Conservation (phyloP, 2,888 invertebrate genomes). For the Ophioninae sp. region DNA sequence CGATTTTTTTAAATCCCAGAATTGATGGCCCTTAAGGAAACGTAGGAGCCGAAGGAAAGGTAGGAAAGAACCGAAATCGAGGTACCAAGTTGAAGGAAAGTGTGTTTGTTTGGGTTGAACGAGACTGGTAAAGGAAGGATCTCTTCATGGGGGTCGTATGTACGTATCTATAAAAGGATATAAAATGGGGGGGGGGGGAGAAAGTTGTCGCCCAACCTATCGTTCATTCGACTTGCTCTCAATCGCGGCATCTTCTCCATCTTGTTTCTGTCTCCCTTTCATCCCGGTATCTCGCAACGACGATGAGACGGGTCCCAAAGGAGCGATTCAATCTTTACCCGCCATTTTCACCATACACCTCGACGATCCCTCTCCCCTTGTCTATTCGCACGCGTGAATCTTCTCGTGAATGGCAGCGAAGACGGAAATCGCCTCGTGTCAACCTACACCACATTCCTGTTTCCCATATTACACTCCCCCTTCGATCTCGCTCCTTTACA, state of each 20-base stretch:
- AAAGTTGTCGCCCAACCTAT: slow-evolving; percentile 55
- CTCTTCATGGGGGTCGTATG: not conserved
- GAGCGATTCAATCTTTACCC: slow-evolving; percentile 75
- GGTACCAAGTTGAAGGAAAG: slow-evolving; percentile 4
- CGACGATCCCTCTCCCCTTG: not conserved
- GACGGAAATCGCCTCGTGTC: slow-evolving; percentile 55
- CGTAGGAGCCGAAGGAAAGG: too few species aligned
- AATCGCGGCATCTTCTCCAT: slow-evolving; percentile 44
- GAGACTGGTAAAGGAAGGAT: slow-evolving; percentile 35
- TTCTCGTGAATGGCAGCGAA: slow-evolving; percentile 58
- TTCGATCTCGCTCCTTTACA: slow-evolving; percentile 22
- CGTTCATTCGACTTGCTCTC: slow-evolving; percentile 54
- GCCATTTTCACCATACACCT: slow-evolving; percentile 46
- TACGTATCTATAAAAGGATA: not conserved
- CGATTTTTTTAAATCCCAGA: too few species aligned
- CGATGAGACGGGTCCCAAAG: slow-evolving; percentile 65
- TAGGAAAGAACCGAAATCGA: not conserved
- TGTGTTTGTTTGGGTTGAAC: slow-evolving; percentile 12
- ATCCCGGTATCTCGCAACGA: slow-evolving; percentile 49
- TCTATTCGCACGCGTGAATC: slow-evolving; percentile 33
- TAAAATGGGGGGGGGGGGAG: slow-evolving; percentile 28
- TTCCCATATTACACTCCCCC: slow-evolving; percentile 28
- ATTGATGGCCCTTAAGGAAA: too few species aligned
- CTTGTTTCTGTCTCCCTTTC: slow-evolving; percentile 20
- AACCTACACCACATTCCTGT: slow-evolving; percentile 42